phyloP scores from a whole-genome alignment of 2,888 invertebrate species.

The Prosapia bicincta region DNA sequence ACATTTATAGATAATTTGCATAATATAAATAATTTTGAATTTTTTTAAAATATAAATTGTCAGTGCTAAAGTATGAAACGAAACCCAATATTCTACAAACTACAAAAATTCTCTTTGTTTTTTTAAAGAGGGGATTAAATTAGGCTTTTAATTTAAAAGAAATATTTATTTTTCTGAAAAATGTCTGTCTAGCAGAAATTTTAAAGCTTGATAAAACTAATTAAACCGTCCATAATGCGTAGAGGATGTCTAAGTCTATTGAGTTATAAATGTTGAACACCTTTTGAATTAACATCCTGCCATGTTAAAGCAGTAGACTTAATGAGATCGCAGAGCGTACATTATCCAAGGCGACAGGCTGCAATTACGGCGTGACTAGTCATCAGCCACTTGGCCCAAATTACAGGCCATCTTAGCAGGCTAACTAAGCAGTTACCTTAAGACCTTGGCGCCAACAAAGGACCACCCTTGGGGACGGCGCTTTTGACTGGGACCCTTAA shows the following conservation, averaged over 20 bases:
- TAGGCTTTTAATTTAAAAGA: too few species aligned
- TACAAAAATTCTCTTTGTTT: too few species aligned
- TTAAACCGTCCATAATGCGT: too few species aligned
- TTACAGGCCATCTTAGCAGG: background rate
- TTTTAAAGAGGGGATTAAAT: too few species aligned
- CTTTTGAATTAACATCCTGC: background rate
- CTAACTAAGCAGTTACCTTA: background rate
- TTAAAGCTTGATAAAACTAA: too few species aligned
- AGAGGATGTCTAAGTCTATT: background rate
- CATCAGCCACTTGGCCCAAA: background rate
- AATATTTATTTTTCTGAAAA: too few species aligned
- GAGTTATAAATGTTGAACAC: background rate
- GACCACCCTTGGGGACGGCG: background rate
- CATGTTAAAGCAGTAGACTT: background rate
- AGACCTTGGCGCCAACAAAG: background rate
- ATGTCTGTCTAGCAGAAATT: too few species aligned
- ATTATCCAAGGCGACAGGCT: background rate
- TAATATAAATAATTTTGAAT: too few species aligned
- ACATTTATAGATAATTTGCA: too few species aligned
- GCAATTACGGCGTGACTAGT: background rate
- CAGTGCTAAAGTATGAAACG: too few species aligned
- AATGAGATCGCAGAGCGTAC: background rate
- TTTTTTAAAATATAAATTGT: too few species aligned
- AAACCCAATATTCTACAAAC: too few species aligned
- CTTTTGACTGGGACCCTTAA: background rate